Conservation (phyloP, 2,113 vertebrate genomes). For the Microcebus murinus region DNA sequence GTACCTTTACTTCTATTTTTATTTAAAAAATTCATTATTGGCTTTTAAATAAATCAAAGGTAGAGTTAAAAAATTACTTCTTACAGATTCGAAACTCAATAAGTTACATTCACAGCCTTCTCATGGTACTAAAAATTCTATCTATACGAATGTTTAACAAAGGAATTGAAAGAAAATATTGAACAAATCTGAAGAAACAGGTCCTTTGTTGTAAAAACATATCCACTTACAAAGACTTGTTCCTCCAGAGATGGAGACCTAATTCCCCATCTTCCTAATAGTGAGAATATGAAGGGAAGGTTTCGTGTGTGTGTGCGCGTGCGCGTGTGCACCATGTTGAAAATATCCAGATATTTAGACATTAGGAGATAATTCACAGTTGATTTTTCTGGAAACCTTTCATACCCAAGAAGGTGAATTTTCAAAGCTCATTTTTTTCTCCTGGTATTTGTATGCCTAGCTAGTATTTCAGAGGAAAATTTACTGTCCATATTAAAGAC, state of each 20-base stretch:
- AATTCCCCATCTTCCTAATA: too few relatives aligned
- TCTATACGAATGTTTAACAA: background rate
- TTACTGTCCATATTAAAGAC: background rate
- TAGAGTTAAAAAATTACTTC: conserved; percentile 10
- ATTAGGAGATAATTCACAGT: background rate
- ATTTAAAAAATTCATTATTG: background rate
- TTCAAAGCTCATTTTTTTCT: conserved; percentile 35
- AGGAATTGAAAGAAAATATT: background rate
- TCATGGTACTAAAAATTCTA: background rate
- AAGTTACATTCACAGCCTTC: background rate
- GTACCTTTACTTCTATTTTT: background rate
- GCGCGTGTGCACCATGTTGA: background rate
- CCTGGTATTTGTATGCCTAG: background rate
- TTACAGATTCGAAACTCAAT: background rate
- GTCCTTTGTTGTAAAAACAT: background rate
- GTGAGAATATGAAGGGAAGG: too few relatives aligned
- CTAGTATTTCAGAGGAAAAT: background rate
- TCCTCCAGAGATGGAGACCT: background rate
- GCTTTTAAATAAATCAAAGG: background rate
- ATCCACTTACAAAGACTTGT: background rate
- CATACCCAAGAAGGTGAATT: background rate
- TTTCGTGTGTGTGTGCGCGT: too few relatives aligned
- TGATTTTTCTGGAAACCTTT: conserved; percentile 1
- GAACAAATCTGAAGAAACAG: background rate
- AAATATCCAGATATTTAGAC: background rate